These are phyloP conservation scores for Drosophila ercepeae DNA, from an alignment of 1,140 invertebrate species.

Conservation along the genomic window DNA sequence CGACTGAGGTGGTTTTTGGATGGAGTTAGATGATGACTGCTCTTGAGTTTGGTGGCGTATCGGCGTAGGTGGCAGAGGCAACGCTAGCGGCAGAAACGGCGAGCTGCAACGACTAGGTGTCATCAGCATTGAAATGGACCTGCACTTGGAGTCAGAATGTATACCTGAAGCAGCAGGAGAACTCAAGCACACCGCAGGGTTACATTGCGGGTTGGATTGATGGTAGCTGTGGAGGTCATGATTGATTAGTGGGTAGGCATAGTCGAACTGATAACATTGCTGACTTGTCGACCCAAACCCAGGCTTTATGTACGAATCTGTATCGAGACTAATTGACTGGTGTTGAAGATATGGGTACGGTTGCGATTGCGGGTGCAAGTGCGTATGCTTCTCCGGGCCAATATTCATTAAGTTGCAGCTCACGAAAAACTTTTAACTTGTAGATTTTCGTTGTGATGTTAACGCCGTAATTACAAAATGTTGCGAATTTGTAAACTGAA, in stretches of 20 bases:
- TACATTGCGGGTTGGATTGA: neutral
- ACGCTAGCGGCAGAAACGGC: constrained; percentile 79
- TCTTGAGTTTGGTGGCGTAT: constrained; percentile 33
- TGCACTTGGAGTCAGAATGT: constrained; percentile 13
- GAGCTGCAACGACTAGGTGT: constrained; percentile 88
- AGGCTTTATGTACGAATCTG: neutral
- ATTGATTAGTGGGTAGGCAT: constrained; percentile 50
- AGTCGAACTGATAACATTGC: constrained; percentile 42
- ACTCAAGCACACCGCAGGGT: neutral
- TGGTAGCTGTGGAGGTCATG: constrained; percentile 38
- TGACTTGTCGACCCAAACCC: constrained; percentile 6
- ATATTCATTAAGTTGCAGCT: constrained; percentile 71
- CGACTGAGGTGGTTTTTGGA: constrained; percentile 10
- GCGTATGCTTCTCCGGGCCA: constrained; percentile 68
- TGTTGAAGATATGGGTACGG: constrained; percentile 28
- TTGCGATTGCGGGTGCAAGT: constrained; percentile 51
- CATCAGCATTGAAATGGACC: constrained; percentile 85
- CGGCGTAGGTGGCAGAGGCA: constrained; percentile 20
- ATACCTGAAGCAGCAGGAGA: neutral
- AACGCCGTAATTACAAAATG: neutral
- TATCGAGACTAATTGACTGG: constrained; percentile 12
- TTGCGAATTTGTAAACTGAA: neutral
- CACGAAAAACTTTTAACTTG: constrained; percentile 45
- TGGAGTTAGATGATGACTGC: constrained; percentile 9
- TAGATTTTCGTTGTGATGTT: constrained; percentile 38